Evolutionary conservation across 2,888 invertebrate species (phyloP).

Genomic region (Nomada fabriciana): DNA sequence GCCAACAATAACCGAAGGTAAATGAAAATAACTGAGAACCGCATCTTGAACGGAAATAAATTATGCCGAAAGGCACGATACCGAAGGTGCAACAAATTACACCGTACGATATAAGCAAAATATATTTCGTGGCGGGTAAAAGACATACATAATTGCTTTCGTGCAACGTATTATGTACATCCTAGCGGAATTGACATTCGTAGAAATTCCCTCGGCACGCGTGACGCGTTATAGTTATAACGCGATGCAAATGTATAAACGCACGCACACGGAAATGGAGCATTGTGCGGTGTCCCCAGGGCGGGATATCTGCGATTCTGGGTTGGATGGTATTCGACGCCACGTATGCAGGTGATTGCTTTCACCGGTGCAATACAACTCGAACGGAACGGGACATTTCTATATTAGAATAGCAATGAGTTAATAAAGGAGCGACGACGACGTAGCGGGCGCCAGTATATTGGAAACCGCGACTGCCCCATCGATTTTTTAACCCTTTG

Average conservation of each 20-base stretch:
- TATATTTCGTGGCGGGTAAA: no score
- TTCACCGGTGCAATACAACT: conserved; percentile 38
- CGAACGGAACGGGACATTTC: conserved; percentile 46
- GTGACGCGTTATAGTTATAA: background rate
- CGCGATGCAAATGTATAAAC: background rate
- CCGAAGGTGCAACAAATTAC: no score
- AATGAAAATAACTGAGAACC: no score
- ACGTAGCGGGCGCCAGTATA: no score
- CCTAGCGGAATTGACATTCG: background rate
- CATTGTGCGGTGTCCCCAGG: conserved; percentile 59
- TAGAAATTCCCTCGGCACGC: conserved; percentile 10
- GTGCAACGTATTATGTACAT: background rate
- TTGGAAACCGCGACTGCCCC: background rate
- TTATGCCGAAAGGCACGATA: no score
- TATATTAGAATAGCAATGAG: conserved; percentile 60
- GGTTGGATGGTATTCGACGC: conserved; percentile 61
- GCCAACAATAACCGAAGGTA: no score
- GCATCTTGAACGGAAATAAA: no score
- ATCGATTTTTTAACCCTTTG: background rate
- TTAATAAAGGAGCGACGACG: conserved; percentile 44
- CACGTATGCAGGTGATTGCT: conserved; percentile 63
- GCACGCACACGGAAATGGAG: conserved; percentile 30
- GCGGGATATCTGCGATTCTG: conserved; percentile 61
- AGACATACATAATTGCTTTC: background rate
- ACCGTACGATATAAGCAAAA: no score